Evolutionary conservation across 1,140 invertebrate species (phyloP).

Genomic region (Drosophila bipectinata): DNA sequence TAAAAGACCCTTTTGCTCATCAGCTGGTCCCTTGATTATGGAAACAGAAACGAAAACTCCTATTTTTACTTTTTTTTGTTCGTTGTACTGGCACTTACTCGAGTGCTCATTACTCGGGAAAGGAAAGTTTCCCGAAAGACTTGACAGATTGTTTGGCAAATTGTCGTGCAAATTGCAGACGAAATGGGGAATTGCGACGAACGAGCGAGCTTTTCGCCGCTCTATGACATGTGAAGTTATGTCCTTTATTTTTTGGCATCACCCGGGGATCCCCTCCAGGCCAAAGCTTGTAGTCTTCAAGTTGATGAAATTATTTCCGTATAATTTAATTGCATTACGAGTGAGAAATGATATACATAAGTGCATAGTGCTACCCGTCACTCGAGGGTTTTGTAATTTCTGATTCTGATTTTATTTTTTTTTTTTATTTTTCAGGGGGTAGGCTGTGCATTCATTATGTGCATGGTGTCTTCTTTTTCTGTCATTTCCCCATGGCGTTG

Average conservation of each 20-base stretch:
- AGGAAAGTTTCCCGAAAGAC: constrained; percentile 28
- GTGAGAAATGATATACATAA: constrained; percentile 57
- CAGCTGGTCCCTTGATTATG: constrained; percentile 24
- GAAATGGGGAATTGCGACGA: neutral
- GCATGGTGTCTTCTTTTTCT: constrained; percentile 33
- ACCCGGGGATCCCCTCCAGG: constrained; percentile 14
- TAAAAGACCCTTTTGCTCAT: constrained; percentile 24
- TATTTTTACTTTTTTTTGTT: neutral
- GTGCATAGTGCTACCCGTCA: constrained; percentile 42
- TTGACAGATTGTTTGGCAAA: constrained; percentile 52
- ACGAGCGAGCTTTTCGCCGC: too few relatives aligned
- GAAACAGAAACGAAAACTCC: neutral
- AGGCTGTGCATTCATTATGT: constrained; percentile 73
- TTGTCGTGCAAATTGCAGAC: constrained; percentile 43
- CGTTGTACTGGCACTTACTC: neutral
- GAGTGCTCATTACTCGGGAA: constrained; percentile 21
- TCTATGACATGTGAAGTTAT: constrained; percentile 27
- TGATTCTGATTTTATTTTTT: neutral
- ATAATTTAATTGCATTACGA: constrained; percentile 74
- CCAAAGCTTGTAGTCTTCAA: constrained; percentile 25
- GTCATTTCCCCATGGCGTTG: constrained; percentile 39
- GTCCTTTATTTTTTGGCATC: neutral
- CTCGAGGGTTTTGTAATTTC: constrained; percentile 22
- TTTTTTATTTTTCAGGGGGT: neutral
- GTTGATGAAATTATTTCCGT: constrained; percentile 82